phyloP scores from a whole-genome alignment of 2,888 invertebrate species.

The Calameuta filiformis region DNA sequence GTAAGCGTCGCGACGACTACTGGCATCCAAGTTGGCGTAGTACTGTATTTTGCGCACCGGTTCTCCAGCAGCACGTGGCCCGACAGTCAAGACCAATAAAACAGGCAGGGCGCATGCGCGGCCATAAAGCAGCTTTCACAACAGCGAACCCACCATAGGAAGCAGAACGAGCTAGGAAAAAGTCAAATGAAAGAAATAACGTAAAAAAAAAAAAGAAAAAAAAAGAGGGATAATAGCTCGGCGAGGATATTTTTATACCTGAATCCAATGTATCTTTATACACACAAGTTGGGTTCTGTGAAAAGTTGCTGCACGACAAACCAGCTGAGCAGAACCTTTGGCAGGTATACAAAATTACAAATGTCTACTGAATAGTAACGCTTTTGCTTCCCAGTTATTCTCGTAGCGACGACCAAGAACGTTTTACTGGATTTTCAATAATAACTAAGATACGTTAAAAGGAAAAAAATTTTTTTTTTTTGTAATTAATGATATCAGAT shows the following conservation, averaged over 20 bases:
- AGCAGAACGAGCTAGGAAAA: not conserved
- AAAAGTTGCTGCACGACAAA: not conserved
- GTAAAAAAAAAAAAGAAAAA: not conserved
- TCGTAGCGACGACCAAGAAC: not conserved
- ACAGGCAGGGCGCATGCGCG: not conserved
- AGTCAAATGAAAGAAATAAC: not conserved
- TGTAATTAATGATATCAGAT: not conserved
- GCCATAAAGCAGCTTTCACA: not conserved
- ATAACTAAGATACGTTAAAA: no score
- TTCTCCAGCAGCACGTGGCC: not conserved
- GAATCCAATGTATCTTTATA: not conserved
- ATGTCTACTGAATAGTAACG: not conserved
- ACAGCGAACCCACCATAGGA: not conserved
- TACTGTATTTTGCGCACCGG: conserved; percentile 1
- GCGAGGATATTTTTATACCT: not conserved
- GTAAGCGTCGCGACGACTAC: not conserved
- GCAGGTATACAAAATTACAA: not conserved
- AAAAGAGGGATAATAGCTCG: not conserved
- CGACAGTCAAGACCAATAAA: not conserved
- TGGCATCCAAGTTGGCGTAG: not conserved
- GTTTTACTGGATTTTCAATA: not conserved
- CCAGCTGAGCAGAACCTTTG: not conserved
- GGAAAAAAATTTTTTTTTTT: not conserved
- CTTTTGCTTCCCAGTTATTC: not conserved
- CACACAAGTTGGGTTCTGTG: not conserved